Evolutionary conservation across 1,140 invertebrate genomes (phyloP).

Genomic region (Hylaeus anthracinus): DNA sequence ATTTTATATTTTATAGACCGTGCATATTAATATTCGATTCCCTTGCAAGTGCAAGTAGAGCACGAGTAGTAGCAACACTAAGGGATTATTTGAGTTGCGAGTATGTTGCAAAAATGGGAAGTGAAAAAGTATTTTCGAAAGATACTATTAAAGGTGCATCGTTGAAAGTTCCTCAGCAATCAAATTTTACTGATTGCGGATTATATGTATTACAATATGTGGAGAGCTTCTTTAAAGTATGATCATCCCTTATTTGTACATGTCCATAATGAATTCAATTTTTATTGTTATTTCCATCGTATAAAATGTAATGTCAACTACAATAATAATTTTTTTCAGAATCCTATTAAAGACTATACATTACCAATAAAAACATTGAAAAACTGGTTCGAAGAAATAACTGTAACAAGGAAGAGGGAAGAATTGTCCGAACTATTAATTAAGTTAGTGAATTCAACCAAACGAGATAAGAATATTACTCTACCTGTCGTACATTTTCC

Average conservation of each 20-base stretch:
- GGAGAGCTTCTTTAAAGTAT: conserved; percentile 94
- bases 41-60: conserved; percentile 89
- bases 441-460: conserved; percentile 84
- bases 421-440: conserved; percentile 89
- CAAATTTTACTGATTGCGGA: conserved; percentile 98
- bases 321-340: conserved; percentile 78
- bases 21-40: conserved; percentile 98
- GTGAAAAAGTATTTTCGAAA: conserved; percentile 86
- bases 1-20: conserved; percentile 79
- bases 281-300: conserved; percentile 26
- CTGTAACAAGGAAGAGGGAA: conserved; percentile 89
- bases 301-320: not conserved
- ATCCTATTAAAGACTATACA: conserved; percentile 87
- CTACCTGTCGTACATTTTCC: conserved; percentile 78
- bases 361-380: conserved; percentile 88
- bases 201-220: conserved; percentile 97
- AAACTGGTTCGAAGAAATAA: conserved; percentile 90
- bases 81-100: conserved; percentile 95
- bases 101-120: conserved; percentile 89
- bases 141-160: conserved; percentile 91
- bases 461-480: conserved; percentile 73
- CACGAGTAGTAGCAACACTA: conserved; percentile 91
- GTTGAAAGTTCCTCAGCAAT: conserved; percentile 97
- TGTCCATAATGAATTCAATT: not conserved
- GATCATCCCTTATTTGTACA: conserved; percentile 24